Evolutionary conservation across 2,797 vertebrate species (phyloP), one percentile per base, ranked within the genome.

Genomic region (Parauchenoglanis punctatus): DNA sequence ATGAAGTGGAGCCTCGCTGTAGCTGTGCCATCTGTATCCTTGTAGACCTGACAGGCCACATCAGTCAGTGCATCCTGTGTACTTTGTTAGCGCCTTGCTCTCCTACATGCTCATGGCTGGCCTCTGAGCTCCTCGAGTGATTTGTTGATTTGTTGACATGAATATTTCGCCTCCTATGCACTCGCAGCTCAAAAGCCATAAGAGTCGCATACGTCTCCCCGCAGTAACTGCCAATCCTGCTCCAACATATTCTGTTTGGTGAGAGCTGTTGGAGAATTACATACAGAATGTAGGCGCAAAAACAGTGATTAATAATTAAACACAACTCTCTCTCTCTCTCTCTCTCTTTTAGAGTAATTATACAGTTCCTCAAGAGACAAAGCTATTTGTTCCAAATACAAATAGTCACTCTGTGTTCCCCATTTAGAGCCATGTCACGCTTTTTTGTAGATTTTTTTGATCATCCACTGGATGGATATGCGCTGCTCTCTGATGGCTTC

Each of bases 261-360:
- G 49, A 92, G 95, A 92, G 89, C 89, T 93, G 94, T 94, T 93
- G 91, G 93, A 95, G 94, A 95, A 95, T 95, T 94, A 95, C 94
- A 93, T 92, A 85, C 88, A 92, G 94, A 93, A 96, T 94, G 95
- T 95, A 95, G 94, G 94, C 94, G 95, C 94, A 95, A 95, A 96
- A 90, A 95, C 93, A 93, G 89, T 95, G 94, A 96, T 96, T 96
- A 96, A 95, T 95, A 96, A 96, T 96, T 94, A 95, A 96, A 95
- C 94, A 94, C 93, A 94, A 94, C 56, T 28, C 54, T 73, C 54
- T 44, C 31, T 59, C 7, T 59, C 54, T 44, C 31, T 44, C 8
- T 13, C 25, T 13, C 54, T 49, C 7, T 77, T 2, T 54, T 11
- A 35, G 95, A 95, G 95, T 90, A 90, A 92, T 96, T 96, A 96